Evolutionary conservation across 92 coral and sea anemone genomes (phyloP).

Genomic region (Zoanthus solanderi): DNA sequence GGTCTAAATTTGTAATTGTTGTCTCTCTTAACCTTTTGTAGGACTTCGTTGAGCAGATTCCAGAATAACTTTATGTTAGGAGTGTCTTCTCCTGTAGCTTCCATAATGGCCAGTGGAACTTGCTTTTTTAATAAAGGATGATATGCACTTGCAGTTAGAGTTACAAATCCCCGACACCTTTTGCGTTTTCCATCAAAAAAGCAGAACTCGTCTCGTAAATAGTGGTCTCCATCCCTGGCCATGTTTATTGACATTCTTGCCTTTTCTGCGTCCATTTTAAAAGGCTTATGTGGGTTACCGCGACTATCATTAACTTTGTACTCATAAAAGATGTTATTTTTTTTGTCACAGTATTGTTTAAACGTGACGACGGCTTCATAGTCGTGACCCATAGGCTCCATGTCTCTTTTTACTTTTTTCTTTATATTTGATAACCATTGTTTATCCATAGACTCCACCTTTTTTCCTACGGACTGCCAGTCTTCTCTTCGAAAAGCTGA

Average conservation of each 20-base stretch:
- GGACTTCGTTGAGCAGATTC: neutral
- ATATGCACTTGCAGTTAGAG: slow-evolving; percentile 60
- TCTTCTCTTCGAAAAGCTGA: neutral
- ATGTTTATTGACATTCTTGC: slow-evolving; percentile 47
- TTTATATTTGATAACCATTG: neutral
- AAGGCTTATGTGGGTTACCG: slow-evolving; percentile 13
- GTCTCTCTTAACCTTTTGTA: neutral
- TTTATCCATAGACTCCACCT: neutral
- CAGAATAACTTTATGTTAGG: neutral
- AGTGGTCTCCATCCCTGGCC: slow-evolving; percentile 59
- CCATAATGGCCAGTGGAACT: slow-evolving; percentile 44
- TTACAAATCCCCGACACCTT: slow-evolving; percentile 50
- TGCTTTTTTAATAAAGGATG: slow-evolving; percentile 48
- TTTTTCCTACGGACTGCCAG: neutral
- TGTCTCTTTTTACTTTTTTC: neutral
- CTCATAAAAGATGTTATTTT: neutral
- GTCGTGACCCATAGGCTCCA: neutral
- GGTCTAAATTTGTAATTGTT: neutral
- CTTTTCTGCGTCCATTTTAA: slow-evolving; percentile 59
- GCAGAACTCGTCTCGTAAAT: slow-evolving; percentile 61
- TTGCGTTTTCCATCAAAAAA: slow-evolving; percentile 71
- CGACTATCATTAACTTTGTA: neutral
- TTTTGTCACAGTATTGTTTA: neutral
- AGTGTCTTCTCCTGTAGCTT: neutral
- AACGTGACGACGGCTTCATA: neutral